Evolutionary conservation across 2,888 invertebrate species (phyloP).

Genomic region (Mayetiola destructor): DNA sequence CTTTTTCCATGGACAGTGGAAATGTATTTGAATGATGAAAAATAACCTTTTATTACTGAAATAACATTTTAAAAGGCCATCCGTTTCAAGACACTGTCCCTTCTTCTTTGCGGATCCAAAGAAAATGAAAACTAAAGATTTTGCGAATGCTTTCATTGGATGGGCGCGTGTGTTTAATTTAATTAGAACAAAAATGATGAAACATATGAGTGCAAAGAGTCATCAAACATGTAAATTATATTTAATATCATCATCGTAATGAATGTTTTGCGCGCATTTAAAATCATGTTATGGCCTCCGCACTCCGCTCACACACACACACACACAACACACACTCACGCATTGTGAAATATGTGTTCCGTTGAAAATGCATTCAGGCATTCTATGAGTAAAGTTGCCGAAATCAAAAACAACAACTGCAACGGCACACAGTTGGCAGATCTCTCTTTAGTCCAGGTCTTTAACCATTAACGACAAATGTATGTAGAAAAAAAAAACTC

Average conservation of each 20-base stretch:
- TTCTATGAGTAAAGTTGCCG: too few species aligned
- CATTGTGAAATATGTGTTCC: too few species aligned
- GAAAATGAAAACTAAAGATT: not conserved
- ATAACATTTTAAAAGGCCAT: too few species aligned
- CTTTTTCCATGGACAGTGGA: too few species aligned
- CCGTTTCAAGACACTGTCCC: too few species aligned
- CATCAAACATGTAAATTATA: conserved; percentile 13
- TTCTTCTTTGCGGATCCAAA: too few species aligned
- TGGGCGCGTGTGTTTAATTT: not conserved
- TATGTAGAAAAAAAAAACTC: not conserved
- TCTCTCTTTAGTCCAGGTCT: too few species aligned
- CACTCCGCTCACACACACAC: too few species aligned
- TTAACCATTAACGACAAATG: too few species aligned
- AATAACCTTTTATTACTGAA: not conserved
- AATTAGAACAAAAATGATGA: not conserved
- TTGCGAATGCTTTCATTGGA: not conserved
- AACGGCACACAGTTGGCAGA: not conserved
- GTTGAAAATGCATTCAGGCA: not conserved
- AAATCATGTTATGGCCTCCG: not conserved
- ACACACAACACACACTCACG: too few species aligned
- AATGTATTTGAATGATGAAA: not conserved
- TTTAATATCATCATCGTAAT: conserved; percentile 11
- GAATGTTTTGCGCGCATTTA: not conserved
- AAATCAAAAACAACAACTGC: not conserved
- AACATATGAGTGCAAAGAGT: conserved; percentile 9